Conservation (phyloP, 2,888 invertebrate species). For the Andrena chrysosceles region DNA sequence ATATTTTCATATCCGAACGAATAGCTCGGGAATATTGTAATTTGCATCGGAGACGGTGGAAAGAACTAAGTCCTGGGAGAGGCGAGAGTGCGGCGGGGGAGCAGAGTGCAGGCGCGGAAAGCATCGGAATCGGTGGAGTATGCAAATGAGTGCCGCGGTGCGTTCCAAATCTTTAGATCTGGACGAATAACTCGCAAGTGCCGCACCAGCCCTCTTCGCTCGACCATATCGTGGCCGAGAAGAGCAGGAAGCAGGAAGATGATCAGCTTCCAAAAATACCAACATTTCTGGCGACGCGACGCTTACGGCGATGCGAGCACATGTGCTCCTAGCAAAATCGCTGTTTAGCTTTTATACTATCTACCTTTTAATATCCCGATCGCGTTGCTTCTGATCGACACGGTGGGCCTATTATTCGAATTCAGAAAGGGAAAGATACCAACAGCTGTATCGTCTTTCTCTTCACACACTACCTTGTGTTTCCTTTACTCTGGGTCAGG, state of each 20-base stretch:
- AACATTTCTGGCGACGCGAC: conserved; percentile 43
- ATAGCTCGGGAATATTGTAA: conserved; percentile 83
- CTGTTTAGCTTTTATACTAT: background rate
- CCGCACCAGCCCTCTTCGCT: conserved; percentile 45
- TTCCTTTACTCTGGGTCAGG: background rate
- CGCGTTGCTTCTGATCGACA: no score
- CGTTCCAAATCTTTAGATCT: conserved; percentile 76
- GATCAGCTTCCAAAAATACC: conserved; percentile 32
- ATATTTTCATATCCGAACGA: conserved; percentile 83
- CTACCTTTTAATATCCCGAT: no score
- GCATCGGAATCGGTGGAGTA: conserved; percentile 80
- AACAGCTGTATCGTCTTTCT: no score
- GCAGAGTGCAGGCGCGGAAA: conserved; percentile 65
- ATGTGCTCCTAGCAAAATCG: background rate
- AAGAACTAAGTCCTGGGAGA: conserved; percentile 79
- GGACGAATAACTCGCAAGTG: conserved; percentile 66
- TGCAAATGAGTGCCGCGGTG: conserved; percentile 78
- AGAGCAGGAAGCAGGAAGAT: conserved; percentile 48
- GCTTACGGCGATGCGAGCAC: conserved; percentile 4
- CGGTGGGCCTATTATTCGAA: no score
- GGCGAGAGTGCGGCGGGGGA: conserved; percentile 47
- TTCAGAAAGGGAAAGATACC: no score
- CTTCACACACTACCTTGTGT: no score
- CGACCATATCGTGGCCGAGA: conserved; percentile 43
- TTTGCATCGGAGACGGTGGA: conserved; percentile 83